These are phyloP conservation scores for Hydrophis major DNA, from an alignment of 2,797 vertebrate genomes.

Conservation along the genomic window DNA sequence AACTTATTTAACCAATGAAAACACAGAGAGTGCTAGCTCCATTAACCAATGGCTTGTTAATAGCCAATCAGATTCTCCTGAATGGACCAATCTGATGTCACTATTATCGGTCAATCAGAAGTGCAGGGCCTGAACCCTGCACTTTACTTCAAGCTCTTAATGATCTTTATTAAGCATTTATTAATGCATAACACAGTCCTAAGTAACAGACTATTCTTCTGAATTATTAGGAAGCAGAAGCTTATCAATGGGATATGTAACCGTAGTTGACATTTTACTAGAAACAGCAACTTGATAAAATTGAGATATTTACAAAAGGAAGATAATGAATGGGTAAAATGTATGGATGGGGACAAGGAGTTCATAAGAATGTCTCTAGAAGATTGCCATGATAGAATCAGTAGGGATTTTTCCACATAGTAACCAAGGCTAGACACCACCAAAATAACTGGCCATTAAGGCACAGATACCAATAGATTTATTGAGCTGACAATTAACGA, in stretches of 20 bases:
- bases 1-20: no score
- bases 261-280: background rate
- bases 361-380: background rate
- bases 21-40: no score
- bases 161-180: no score
- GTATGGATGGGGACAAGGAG: background rate
- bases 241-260: background rate
- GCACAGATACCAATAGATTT: background rate
- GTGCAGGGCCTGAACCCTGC: no score
- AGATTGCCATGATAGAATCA: background rate
- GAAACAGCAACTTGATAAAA: background rate
- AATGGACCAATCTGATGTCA: no score
- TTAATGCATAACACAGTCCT: background rate
- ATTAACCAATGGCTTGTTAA: no score
- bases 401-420: background rate
- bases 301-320: background rate
- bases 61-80: no score
- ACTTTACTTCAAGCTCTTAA: no score
- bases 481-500: background rate
- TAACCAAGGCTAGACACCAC: background rate
- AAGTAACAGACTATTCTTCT: background rate
- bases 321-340: background rate
- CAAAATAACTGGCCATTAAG: background rate
- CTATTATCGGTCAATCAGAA: no score
- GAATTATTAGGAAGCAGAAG: background rate